phyloP scores from a whole-genome alignment of 2,888 invertebrate species.

The Latheticus oryzae region DNA sequence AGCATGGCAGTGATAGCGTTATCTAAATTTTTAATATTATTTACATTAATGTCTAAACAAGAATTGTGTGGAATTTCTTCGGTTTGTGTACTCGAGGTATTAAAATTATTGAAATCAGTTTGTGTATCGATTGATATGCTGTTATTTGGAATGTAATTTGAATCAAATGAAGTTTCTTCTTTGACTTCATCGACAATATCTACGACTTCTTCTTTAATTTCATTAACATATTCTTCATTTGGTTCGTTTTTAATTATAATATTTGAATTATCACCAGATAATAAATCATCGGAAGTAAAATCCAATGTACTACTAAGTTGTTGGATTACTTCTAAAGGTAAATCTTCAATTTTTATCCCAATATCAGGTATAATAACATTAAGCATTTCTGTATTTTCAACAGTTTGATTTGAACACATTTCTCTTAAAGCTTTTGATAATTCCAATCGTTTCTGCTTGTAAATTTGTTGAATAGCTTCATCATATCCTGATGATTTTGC shows the following conservation, averaged over 20 bases:
- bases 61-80: slow-evolving; percentile 13
- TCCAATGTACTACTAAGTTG: slow-evolving; percentile 57
- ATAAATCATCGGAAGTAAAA: slow-evolving; percentile 42
- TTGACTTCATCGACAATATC: too few relatives aligned
- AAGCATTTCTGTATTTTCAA: slow-evolving; percentile 54
- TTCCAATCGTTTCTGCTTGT: slow-evolving; percentile 61
- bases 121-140: background rate
- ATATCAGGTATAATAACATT: slow-evolving; percentile 63
- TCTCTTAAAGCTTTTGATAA: slow-evolving; percentile 60
- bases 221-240: slow-evolving; percentile 11
- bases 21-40: slow-evolving; percentile 4
- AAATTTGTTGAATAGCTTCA: slow-evolving; percentile 59
- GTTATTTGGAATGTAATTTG: too few relatives aligned
- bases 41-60: background rate
- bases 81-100: slow-evolving; percentile 20
- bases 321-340: slow-evolving; percentile 60
- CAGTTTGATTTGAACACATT: slow-evolving; percentile 53
- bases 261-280: too few relatives aligned
- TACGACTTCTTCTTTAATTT: background rate
- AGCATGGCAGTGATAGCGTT: slow-evolving; percentile 46
- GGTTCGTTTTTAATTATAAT: background rate
- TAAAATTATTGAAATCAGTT: background rate
- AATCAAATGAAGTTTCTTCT: too few relatives aligned
- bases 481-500: slow-evolving; percentile 57
- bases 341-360: slow-evolving; percentile 60